A percentile compares a stretch with the other conserved stretches of the same genome.
phyloP scores from a whole-genome alignment of 2,888 invertebrate genomes.

The Argyresthia goedartella region DNA sequence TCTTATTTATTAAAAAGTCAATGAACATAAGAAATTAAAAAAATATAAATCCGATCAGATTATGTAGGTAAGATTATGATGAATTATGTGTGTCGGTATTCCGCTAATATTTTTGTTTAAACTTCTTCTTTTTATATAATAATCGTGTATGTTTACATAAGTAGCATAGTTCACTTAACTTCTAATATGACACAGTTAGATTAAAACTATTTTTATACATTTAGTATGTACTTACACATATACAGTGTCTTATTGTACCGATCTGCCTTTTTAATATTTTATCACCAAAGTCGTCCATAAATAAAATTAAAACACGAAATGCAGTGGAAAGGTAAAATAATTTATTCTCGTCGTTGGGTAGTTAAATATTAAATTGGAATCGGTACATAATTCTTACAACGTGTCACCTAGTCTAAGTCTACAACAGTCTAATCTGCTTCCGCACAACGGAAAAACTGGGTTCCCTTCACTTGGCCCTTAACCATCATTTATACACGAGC shows the following conservation, averaged over 20 bases:
- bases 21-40: neutral
- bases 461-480: conserved; percentile 49
- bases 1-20: neutral
- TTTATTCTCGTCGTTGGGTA: neutral
- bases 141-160: conserved; percentile 51
- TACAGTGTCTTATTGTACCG: conserved; percentile 43
- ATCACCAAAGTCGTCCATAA: neutral
- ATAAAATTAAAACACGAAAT: neutral
- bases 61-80: neutral
- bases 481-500: conserved; percentile 46
- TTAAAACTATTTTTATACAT: conserved; percentile 60
- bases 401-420: conserved; percentile 49
- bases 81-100: conserved; percentile 39
- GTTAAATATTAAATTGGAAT: conserved; percentile 20
- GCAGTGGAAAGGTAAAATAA: neutral
- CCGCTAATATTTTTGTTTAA: conserved; percentile 54
- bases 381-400: conserved; percentile 53
- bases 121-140: conserved; percentile 54
- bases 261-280: conserved; percentile 19
- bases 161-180: conserved; percentile 64
- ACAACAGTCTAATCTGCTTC: conserved; percentile 65
- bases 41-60: neutral
- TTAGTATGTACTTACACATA: conserved; percentile 66
- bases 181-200: conserved; percentile 70
- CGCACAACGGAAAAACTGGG: conserved; percentile 66